Conservation (phyloP, 2,797 vertebrate genomes). For the Spondyliosoma cantharus region DNA sequence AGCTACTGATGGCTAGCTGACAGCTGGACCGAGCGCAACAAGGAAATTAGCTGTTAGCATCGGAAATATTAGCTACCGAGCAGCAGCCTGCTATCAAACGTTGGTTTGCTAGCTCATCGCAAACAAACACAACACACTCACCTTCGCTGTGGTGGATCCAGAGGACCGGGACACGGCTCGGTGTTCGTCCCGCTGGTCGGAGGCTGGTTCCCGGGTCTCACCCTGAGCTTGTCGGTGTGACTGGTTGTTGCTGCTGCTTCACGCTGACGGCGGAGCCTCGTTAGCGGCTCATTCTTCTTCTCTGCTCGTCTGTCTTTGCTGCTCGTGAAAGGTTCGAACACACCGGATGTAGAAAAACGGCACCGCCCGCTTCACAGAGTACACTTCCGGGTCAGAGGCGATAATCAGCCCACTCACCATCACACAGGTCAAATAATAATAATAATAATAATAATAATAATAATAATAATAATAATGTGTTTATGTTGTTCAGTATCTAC, state of each 20-base stretch:
- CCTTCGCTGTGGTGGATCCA: constrained; percentile 56
- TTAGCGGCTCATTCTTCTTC: constrained; percentile 68
- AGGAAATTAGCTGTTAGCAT: constrained; percentile 80
- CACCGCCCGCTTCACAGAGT: constrained; percentile 76
- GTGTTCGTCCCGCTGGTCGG: neutral
- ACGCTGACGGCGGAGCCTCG: constrained; percentile 40
- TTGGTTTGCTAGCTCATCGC: constrained; percentile 27
- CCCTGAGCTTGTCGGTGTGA: constrained; percentile 15
- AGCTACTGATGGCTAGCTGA: constrained; percentile 60
- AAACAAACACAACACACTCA: constrained; percentile 63
- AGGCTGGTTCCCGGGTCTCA: neutral
- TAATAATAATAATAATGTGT: too few species aligned
- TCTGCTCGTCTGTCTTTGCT: constrained; percentile 59
- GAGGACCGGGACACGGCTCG: constrained; percentile 11
- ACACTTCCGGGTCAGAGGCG: constrained; percentile 78
- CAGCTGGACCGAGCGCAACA: constrained; percentile 77
- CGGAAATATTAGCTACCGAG: constrained; percentile 61
- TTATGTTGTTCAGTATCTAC: fast-evolving
- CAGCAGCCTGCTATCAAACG: constrained; percentile 25
- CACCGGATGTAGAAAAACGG: constrained; percentile 78
- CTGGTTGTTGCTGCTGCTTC: constrained; percentile 59
- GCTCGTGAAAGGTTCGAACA: constrained; percentile 63
- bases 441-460: too few species aligned
- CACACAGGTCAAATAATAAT: too few species aligned
- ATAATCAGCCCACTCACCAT: neutral